These are phyloP conservation scores for Anas bernieri DNA, from an alignment of 2,797 vertebrate genomes.

Conservation along the genomic window DNA sequence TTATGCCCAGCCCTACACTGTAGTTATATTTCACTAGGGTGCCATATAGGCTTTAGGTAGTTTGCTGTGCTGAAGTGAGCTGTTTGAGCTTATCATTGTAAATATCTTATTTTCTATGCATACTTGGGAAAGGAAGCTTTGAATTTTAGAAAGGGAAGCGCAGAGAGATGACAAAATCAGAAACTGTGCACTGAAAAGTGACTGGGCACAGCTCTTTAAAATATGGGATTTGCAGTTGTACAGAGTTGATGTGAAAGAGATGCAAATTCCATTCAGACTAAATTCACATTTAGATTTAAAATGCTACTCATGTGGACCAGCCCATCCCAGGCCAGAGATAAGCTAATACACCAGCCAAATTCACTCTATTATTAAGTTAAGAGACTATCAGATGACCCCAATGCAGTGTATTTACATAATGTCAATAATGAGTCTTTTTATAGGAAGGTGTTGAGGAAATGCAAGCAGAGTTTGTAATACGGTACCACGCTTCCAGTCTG, in stretches of 20 bases:
- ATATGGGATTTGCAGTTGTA: not conserved
- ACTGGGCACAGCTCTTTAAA: conserved; percentile 36
- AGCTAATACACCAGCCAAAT: conserved; percentile 38
- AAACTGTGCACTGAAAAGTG: not conserved
- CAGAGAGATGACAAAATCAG: conserved; percentile 41
- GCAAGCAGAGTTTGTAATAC: conserved; percentile 1
- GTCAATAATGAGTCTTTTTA: conserved; percentile 60
- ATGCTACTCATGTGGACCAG: conserved; percentile 26
- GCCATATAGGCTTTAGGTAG: not conserved
- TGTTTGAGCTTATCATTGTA: not conserved
- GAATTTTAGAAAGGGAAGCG: not conserved
- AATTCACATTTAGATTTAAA: conserved; percentile 51
- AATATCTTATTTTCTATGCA: not conserved
- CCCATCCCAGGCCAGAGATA: not conserved
- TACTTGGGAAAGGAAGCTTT: not conserved
- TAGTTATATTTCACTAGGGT: not conserved
- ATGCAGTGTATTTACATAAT: conserved; percentile 63
- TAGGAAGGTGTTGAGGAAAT: conserved; percentile 39
- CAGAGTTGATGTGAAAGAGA: conserved; percentile 24
- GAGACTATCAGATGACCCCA: conserved; percentile 39
- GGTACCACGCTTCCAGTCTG: not conserved
- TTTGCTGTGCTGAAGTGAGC: not conserved
- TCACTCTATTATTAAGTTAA: conserved; percentile 58
- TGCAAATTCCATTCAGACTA: conserved; percentile 18
- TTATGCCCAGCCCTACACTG: not conserved